phyloP scores from a whole-genome alignment of 1,140 invertebrate species.

The Meloidogyne chitwoodi region DNA sequence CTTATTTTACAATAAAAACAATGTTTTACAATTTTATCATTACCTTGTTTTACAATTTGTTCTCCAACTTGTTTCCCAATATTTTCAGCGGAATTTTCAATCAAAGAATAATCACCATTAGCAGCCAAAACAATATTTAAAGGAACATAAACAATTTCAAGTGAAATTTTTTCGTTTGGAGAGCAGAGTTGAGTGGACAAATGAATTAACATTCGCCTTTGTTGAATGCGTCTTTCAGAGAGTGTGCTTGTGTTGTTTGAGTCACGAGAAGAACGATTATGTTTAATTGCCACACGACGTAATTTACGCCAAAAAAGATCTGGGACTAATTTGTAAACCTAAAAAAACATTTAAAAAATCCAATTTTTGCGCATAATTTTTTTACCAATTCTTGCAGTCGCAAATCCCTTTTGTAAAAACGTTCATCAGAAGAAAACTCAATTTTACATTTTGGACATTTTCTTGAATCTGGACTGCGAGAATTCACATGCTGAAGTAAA shows the following conservation, averaged over 20 bases:
- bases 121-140: constrained; percentile 13
- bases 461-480: background rate
- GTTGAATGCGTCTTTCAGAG: constrained; percentile 4
- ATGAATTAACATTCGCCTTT: constrained; percentile 12
- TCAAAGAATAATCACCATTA: background rate
- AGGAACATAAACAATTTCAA: constrained; percentile 27
- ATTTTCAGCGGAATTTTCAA: background rate
- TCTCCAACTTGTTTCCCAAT: background rate
- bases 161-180: constrained; percentile 20
- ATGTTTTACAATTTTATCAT: too few relatives aligned
- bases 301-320: constrained; percentile 22
- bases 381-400: constrained; percentile 19
- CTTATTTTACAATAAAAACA: background rate
- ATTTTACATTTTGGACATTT: constrained; percentile 25
- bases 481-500: constrained; percentile 10
- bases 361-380: too few relatives aligned
- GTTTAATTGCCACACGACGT: background rate
- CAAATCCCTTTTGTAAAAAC: background rate
- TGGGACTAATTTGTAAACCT: constrained; percentile 33
- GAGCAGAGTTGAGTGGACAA: constrained; percentile 20
- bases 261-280: background rate
- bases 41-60: background rate
- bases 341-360: background rate
- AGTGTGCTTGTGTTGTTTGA: background rate
- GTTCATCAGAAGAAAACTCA: constrained; percentile 14